Conservation (phyloP, 2,113 vertebrate species). For the Nematolebias whitei region DNA sequence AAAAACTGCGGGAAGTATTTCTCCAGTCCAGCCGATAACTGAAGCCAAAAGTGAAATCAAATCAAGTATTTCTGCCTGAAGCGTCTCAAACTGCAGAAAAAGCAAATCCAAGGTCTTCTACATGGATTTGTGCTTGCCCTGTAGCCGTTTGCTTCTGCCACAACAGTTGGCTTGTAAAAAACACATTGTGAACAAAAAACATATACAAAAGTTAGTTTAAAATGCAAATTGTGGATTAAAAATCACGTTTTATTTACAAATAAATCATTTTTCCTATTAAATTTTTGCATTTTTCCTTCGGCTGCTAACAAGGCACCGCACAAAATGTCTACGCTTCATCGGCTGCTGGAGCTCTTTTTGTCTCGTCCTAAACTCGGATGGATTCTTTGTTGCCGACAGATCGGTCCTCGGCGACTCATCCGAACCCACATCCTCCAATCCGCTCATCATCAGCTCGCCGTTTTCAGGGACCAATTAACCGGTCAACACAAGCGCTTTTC, state of each 20-base stretch:
- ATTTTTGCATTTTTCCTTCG: no score
- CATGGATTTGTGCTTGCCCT: background rate
- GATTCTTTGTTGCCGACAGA: slow-evolving; percentile 14
- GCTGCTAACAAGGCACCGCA: background rate
- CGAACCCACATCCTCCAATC: background rate
- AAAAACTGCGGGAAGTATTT: slow-evolving; percentile 18
- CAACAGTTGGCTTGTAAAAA: background rate
- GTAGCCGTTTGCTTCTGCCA: background rate
- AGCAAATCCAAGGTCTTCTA: no score
- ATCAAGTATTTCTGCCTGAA: background rate
- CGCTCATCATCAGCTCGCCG: slow-evolving; percentile 8
- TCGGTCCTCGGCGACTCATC: slow-evolving; percentile 7
- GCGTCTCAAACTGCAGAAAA: background rate
- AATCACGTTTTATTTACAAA: no score
- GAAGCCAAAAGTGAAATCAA: background rate
- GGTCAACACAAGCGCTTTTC: slow-evolving; percentile 25
- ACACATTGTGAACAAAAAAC: no score
- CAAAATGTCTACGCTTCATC: background rate
- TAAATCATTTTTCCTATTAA: no score
- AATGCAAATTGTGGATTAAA: no score
- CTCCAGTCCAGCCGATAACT: slow-evolving; percentile 4
- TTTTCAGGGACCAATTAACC: slow-evolving; percentile 46
- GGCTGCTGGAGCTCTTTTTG: slow-evolving; percentile 2
- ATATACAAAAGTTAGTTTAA: no score
- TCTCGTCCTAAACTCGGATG: background rate